These are phyloP conservation scores for Plestiodon gilberti DNA, from an alignment of 2,113 vertebrate genomes.

Conservation along the genomic window DNA sequence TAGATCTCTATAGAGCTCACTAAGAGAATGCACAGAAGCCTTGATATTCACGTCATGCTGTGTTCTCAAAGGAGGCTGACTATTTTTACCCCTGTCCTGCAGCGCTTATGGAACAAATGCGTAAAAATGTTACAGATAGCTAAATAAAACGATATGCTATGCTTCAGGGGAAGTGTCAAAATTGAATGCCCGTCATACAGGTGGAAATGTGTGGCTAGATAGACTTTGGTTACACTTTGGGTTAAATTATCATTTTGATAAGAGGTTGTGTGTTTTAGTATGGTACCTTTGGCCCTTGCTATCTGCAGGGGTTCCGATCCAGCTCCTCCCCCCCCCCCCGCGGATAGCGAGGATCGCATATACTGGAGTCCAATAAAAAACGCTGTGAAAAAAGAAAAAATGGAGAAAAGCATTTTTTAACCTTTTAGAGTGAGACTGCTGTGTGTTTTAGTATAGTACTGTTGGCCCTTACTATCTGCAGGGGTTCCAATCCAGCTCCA, in stretches of 20 bases:
- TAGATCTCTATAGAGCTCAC: background rate
- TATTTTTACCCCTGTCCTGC: background rate
- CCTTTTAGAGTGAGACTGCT: too few relatives aligned
- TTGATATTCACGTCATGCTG: background rate
- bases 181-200: background rate
- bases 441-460: too few relatives aligned
- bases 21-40: background rate
- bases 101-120: background rate
- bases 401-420: too few relatives aligned
- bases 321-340: too few relatives aligned
- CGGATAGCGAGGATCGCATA: too few relatives aligned
- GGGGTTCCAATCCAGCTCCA: too few relatives aligned
- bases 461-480: too few relatives aligned
- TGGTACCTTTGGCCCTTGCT: too few relatives aligned
- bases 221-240: background rate
- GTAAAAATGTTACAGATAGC: constrained; percentile 18
- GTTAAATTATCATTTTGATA: fast-evolving
- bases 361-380: too few relatives aligned
- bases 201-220: background rate
- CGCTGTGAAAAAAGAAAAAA: too few relatives aligned
- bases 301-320: too few relatives aligned
- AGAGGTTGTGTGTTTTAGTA: background rate
- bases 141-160: background rate
- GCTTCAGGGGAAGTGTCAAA: background rate
- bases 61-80: background rate